Base-by-base conservation (phyloP, 2,888 invertebrate genomes). In the Drosophila suboccidentalis region DNA sequence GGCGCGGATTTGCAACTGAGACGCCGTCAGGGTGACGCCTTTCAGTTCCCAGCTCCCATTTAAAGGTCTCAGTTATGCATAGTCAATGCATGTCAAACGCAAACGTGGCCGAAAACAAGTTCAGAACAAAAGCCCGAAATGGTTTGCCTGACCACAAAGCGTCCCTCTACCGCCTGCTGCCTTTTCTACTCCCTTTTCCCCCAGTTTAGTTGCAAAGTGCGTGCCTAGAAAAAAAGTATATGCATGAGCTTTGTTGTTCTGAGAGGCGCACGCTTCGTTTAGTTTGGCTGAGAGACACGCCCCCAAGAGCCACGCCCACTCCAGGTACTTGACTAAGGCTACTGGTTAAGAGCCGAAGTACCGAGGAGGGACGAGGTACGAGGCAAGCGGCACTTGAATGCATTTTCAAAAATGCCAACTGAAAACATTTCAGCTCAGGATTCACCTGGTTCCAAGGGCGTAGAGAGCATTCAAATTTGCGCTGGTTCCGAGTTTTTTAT, bases 31-130 rank as follows among this genome's bases (percentile, higher is more conserved):
- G 57, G 41, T 49, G 69, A 62, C 69, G 79, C 65, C 72, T 55
- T 66, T 50, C 36, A 38, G 15, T 34, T 38, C 26, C 47, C 57
- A 32, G n/a, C 39, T 22, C 34, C 47, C 57, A 32, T 17, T 47
- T 22, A 8, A 10, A 9, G 19, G 47, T n/a, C 53, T 47, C 44
- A 61, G 62, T 57, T 72, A 80, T 82, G 84, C 79, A 79, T 78
- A 88, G 89, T 78, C 89, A 79, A 89, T 83, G 82, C 82, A 83
- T 83, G 82, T 87, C 88, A 83, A 83, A 83, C 82, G 82, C 88
- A 76, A 82, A 79, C 76, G 59, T 47, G 64, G 59, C 78, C 60
- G 32, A 70, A 61, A 69, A 66, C 69, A 65, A 76, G 69, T 59
- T 55, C 75, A 75, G 64, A 78, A 80, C 78, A 80, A 87, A 66